Conservation (phyloP, 2,113 vertebrate genomes). For the Pampusana beccarii region DNA sequence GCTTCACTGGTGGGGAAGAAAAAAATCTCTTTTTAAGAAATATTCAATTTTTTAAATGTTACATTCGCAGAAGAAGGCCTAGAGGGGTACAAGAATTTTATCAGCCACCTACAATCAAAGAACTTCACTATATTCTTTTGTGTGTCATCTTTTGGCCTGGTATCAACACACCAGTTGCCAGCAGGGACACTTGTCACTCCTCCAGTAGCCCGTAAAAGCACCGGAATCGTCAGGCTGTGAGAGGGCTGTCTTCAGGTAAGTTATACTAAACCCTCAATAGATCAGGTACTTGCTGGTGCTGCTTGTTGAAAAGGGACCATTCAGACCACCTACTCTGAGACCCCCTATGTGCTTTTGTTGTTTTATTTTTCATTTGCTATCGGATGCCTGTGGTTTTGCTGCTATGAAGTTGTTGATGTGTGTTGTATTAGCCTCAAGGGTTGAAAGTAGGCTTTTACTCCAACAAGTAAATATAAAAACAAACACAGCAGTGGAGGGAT, state of each 20-base stretch:
- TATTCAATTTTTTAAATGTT: neutral
- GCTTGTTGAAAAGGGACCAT: neutral
- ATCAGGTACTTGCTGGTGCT: neutral
- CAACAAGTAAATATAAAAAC: slow-evolving; percentile 7
- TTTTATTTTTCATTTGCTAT: slow-evolving; percentile 19
- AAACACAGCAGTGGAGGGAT: neutral
- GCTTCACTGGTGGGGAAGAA: neutral
- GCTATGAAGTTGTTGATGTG: neutral
- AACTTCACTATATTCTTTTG: neutral
- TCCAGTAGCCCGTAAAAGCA: neutral
- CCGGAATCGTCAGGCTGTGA: neutral
- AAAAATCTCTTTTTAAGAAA: neutral
- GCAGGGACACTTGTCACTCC: neutral
- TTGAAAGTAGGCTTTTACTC: slow-evolving; percentile 17
- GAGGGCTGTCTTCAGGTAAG: neutral
- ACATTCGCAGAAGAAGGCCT: neutral
- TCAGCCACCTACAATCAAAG: neutral
- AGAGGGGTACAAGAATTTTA: neutral
- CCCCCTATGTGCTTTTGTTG: neutral
- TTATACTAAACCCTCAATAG: neutral
- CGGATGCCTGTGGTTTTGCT: slow-evolving; percentile 21
- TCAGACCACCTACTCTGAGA: slow-evolving; percentile 50
- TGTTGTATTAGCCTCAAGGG: slow-evolving; percentile 10
- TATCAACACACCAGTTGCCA: neutral
- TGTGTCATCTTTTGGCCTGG: neutral